Percentiles rank a stretch among this genome's conserved stretches.
phyloP scores from a whole-genome alignment of 1,140 invertebrate species.

The Cephus cinctus region DNA sequence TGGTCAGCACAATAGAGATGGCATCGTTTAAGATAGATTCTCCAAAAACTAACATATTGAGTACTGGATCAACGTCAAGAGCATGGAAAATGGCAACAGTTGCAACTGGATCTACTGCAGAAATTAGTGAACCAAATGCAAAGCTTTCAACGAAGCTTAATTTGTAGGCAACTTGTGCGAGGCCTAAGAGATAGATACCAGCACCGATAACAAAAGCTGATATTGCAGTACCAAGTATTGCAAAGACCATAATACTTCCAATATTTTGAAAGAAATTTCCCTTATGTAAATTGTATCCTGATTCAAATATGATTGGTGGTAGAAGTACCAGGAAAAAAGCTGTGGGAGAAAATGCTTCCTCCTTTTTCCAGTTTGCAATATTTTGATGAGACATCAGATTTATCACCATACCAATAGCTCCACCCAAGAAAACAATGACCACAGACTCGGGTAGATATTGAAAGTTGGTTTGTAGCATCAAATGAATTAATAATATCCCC shows the following conservation, averaged over 20 bases:
- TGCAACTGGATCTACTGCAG: constrained; percentile 98
- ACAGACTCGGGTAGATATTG: constrained; percentile 96
- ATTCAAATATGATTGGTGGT: constrained; percentile 99
- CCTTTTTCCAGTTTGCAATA: constrained; percentile 91
- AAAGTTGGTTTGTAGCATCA: constrained; percentile 93
- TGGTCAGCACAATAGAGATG: constrained; percentile 95
- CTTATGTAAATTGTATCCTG: constrained; percentile 97
- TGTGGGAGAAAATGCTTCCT: constrained; percentile 96
- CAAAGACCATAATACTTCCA: constrained; percentile 92
- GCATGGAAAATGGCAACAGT: constrained; percentile 98
- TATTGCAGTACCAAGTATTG: constrained; percentile 94
- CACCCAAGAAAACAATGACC: constrained; percentile 94
- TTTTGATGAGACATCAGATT: constrained; percentile 89
- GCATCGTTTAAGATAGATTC: constrained; percentile 98
- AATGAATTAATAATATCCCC: constrained; percentile 91
- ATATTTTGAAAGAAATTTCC: constrained; percentile 99
- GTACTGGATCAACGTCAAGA: constrained; percentile 89
- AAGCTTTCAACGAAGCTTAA: constrained; percentile 95
- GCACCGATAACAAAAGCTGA: constrained; percentile 93
- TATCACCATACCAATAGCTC: constrained; percentile 86
- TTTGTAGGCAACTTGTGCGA: constrained; percentile 86
- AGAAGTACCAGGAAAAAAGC: constrained; percentile 95
- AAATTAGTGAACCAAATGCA: constrained; percentile 97
- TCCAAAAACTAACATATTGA: constrained; percentile 99
- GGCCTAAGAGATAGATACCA: constrained; percentile 90